Evolutionary conservation across 2,113 vertebrate species (phyloP), one percentile per base, ranked within the genome.

Genomic region (Orthonyx spaldingii): DNA sequence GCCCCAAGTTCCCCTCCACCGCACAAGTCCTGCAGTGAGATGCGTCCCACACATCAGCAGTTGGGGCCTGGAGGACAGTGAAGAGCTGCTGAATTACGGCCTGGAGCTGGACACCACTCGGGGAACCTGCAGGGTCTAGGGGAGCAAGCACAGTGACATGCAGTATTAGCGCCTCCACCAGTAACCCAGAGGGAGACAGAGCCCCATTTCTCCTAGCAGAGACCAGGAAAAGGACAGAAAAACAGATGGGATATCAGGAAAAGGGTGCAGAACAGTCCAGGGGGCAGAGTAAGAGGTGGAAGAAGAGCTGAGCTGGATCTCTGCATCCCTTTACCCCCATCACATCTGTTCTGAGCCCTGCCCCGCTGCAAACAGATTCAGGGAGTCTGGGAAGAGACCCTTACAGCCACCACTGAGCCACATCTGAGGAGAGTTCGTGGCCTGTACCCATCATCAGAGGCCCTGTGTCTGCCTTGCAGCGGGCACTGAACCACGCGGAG

Each of bases 401-500:
- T 42, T 14, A 42, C 41, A 42, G 41, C 41, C 41, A 42, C 41
- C 98, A 98, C 10, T 27, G 71, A 28, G 98, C 83, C 7, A 97
- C 97, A 0, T 89, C 79, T 0, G 39, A 57, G 39, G 98, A 93
- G 24, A 99, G 90, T 50, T 95, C 22, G 0, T 96, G 88, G 39
- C 94, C 87, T 26, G 78, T 13, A 0, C 41, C 78, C 0, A 3
- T 94, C 70, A 99, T 96, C 81, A 98, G 80, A 5, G 97, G 98
- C 60, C 95, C 61, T 86, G 97, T 50, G 3, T 93, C 44, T 8
- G 24, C 35, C 47, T 99, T 93, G 18, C 97, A 98, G 71, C 11
- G 90, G 23, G 92, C 32, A 8, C 87, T 94, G 92, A 99, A 99
- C 98, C 98, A 98, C 3, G 71, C 13, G 0, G 97, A 98, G 10